Conservation (phyloP, 2,888 invertebrate genomes). For the Harpalus rufipes region DNA sequence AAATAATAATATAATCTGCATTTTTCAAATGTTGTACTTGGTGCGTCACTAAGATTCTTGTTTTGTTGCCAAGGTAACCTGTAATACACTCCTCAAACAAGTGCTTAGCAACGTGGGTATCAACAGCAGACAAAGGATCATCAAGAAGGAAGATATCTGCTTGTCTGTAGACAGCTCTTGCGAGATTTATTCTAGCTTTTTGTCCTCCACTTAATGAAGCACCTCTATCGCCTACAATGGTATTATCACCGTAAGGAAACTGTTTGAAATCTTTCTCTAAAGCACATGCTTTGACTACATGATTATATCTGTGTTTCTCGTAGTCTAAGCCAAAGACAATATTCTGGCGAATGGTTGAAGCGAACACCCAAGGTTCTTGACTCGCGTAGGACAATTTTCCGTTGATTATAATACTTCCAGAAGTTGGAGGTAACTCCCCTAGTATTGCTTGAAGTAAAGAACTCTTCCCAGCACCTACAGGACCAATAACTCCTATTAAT, state of each 20-base stretch:
- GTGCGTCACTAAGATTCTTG: constrained; percentile 90
- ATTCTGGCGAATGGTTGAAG: constrained; percentile 88
- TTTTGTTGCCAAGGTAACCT: constrained; percentile 83
- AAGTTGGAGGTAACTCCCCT: constrained; percentile 80
- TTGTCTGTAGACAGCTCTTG: constrained; percentile 84
- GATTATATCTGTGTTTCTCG: constrained; percentile 80
- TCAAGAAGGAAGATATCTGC: constrained; percentile 90
- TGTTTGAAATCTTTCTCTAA: constrained; percentile 87
- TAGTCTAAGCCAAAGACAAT: constrained; percentile 89
- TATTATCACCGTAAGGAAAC: constrained; percentile 85
- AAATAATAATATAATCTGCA: constrained; percentile 83
- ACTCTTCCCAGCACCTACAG: constrained; percentile 83
- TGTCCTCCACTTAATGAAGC: constrained; percentile 91
- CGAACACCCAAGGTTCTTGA: constrained; percentile 93
- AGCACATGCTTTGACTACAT: constrained; percentile 83
- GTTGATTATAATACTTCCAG: constrained; percentile 82
- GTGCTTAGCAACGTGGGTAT: constrained; percentile 88
- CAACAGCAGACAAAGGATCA: constrained; percentile 93
- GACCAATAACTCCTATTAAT: constrained; percentile 80
- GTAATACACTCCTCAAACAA: constrained; percentile 89
- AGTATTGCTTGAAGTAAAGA: constrained; percentile 86
- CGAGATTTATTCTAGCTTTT: constrained; percentile 86
- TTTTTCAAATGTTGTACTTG: constrained; percentile 89
- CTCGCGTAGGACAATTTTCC: constrained; percentile 87
- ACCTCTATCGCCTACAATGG: constrained; percentile 89